Conservation (phyloP, 2,888 invertebrate species). For the Fabriciana adippe region DNA sequence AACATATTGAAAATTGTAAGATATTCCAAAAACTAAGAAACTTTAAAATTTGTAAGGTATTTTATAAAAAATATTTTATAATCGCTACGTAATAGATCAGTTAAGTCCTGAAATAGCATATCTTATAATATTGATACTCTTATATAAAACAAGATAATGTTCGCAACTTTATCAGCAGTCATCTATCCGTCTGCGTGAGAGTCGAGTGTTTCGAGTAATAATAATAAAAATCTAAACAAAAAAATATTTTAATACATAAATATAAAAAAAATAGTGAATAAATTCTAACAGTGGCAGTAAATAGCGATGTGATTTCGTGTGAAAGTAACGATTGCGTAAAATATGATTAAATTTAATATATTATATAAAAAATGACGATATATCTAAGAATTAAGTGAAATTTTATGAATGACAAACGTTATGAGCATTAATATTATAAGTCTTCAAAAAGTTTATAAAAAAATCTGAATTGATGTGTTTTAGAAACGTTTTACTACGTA, state of each 20-base stretch:
- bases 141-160: conserved; percentile 31
- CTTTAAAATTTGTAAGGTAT: too few relatives aligned
- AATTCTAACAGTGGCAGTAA: conserved; percentile 9
- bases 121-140: conserved; percentile 23
- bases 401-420: conserved; percentile 5
- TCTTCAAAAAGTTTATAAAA: background rate
- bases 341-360: background rate
- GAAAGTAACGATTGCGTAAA: conserved; percentile 4
- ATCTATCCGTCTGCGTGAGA: conserved; percentile 26
- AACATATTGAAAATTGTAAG: too few relatives aligned
- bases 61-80: too few relatives aligned
- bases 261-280: background rate
- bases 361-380: conserved; percentile 3
- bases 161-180: conserved; percentile 31
- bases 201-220: conserved; percentile 24
- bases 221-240: background rate
- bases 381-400: conserved; percentile 15
- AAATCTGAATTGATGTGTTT: background rate
- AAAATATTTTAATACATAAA: background rate
- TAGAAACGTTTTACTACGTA: too few relatives aligned
- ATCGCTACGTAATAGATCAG: background rate
- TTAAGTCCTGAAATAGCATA: conserved; percentile 11
- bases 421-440: conserved; percentile 1
- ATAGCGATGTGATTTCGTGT: background rate
- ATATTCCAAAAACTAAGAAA: too few relatives aligned